Base-by-base conservation (phyloP, 2,797 vertebrate genomes). In the Rhinichthys osculus region DNA sequence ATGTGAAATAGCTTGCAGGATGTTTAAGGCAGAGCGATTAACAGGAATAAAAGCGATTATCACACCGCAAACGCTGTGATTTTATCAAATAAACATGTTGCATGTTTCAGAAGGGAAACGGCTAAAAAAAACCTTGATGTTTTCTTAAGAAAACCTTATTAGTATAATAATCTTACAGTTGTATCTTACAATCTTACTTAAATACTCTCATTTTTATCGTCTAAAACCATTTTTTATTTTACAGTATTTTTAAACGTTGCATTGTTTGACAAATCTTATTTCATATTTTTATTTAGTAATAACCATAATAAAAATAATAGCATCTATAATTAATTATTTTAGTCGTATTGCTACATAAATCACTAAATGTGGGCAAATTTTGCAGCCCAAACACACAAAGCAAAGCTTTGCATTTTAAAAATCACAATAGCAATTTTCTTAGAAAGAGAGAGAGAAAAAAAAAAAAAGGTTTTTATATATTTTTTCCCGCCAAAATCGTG, bases 61-160 rank as follows among this genome's bases (percentile, higher is more conserved):
- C 19, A 8, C 7, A 8, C 54, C 2, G 7, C 19, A 59, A 59
- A 62, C 3, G 9, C 57, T 59, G 4, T 0, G 4, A n/a, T 59
- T 59, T 59, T 0, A n/a, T 5, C 13, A 5, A 13, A 13, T 2
- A 62, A 11, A 62, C 5, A 2, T 0, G 1, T 4, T n/a, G 23
- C 4, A 27, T 62, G 59, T 27, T 59, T n/a, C 23, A 62, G 57
- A 62, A 47, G 4, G n/a, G 4, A n/a, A n/a, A 59, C 23, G 7
- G 52, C 52, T 21, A 8, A 54, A 54, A 3, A 21, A 54, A 54
- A 54, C 7, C 17, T 21, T 17, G 5, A 19, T 27, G 27, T 27
- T 3, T 54, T 8, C 19, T 54, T 8, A 21, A 21, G 7, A 19
- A 54, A 19, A 21, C 21, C 19, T 54, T 54, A 21, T 54, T 54